Base-by-base conservation (phyloP, 2,797 vertebrate species). In the Sparus aurata region DNA sequence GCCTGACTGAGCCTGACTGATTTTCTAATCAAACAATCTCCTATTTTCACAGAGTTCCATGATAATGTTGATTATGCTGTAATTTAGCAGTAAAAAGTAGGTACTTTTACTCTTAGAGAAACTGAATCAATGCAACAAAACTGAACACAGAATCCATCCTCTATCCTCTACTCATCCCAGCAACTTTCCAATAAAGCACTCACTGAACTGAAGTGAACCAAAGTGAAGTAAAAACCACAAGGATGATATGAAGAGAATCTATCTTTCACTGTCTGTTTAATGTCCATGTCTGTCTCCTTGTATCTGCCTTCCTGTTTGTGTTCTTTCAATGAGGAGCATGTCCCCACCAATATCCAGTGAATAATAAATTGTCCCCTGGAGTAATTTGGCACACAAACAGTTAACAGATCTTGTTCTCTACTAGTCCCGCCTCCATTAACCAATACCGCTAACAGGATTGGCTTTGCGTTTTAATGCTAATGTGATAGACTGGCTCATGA, bases 221-320 rank as follows among this genome's bases (percentile, higher is more conserved):
- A 16, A 46, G 1, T 34, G 34, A 59, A 73, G 49, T 46, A 63
- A 69, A 18, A 69, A 58, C 57, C 22, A 18, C n/a, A 6, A 6
- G 7, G 18, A n/a, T n/a, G n/a, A n/a, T 20, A 23, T 59, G 41
- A 70, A 76, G 22, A 64, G 30, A 67, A 67, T 77, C 64, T 79
- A 67, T 74, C 70, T 55, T 76, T 77, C 73, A 70, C 3, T 59
- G 59, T 79, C 59, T 53, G 50, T 58, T 58, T 70, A 55, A 69
- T 45, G 61, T 49, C 25, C 20, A 46, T 41, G 58, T 63, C 72
- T 53, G 38, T 67, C 60, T 70, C 53, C 66, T 70, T 70, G 27
- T 66, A 60, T 60, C 59, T 60, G 59, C 25, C 58, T 58, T 63
- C 16, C 20, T 63, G 59, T 59, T 47, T 66, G 69, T 64, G 23